Base-by-base conservation (phyloP, 1,140 invertebrate genomes). In the Zaprionus vittiger region DNA sequence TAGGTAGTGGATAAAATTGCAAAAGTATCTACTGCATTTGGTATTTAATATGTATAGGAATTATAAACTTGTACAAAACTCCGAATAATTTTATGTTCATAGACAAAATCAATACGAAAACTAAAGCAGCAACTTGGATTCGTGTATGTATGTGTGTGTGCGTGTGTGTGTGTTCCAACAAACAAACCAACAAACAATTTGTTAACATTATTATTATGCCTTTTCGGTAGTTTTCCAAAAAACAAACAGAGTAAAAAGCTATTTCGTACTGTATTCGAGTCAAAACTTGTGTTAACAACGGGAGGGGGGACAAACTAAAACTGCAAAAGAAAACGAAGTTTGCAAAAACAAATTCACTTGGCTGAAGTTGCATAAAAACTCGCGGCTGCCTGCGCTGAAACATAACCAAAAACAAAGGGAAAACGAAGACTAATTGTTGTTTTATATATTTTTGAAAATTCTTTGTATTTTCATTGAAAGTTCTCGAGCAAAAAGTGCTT, bases 341-440 rank as follows among this genome's bases (percentile, higher is more conserved):
- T 38, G 41, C 41, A 47, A 47, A 28, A 66, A 34, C 28, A 68
- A 81, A 66, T 37, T 80, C 77, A 91, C 77, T 75, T 61, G 72
- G 70, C 84, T 89, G 83, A 91, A 91, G 80, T 91, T 91, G 89
- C 89, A 91, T 91, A 87, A 91, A 87, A 91, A 91, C 73, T 78
- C 80, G 81, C 75, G 75, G 68, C 56, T 66, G 63, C 60, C 72
- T 77, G 44, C 79, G 60, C 56, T 20, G 26, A 15, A 55, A 34
- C n/a, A 26, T 55, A 57, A 70, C 52, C 54, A 85, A 80, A 70
- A 59, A 37, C 12, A 54, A 28, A 34, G 52, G 22, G 22, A 2
- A 56, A 28, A 11, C 24, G 17, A 56, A 20, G 20, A 22, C 24
- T 56, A 56, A 14, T 4, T 9, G 6, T 17, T n/a, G 14, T 17